Base-by-base conservation (phyloP, 2,888 invertebrate species). In the Cheilosia pagana region DNA sequence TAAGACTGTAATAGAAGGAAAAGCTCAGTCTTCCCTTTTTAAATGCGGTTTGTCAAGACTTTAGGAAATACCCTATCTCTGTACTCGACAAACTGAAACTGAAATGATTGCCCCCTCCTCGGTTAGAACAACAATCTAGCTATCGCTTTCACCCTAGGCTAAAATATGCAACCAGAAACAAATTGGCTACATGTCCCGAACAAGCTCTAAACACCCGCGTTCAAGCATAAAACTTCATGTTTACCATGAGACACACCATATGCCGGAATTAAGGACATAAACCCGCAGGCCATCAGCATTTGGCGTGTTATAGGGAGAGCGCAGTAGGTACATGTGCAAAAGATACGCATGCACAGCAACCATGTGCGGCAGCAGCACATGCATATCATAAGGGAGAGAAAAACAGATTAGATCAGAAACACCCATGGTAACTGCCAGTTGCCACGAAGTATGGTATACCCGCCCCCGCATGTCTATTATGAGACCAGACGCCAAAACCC, bases 201-300 rank as follows among this genome's bases (percentile, higher is more conserved):
- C 67, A 75, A 72, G 53, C 41, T 45, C 53, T 65, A 60, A 16
- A 39, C 48, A 45, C 28, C 41, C 72, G 65, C 65, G 65, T 60
- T 67, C 78, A 67, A 70, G 75, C 81, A 85, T 55, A 67, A 81
- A 71, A 76, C 71, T 76, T 41, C 65, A 67, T 85, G 81, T 85
- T 85, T 81, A 85, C 76, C 85, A 85, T 71, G 81, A 76, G 76
- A 79, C 81, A 85, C 57, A 74, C 71, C 85, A 81, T 85, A 62
- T 81, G 75, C 65, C 50, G 63, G 75, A 81, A 76, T 76, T 81
- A 85, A 71, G 85, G 60, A 76, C 71, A 81, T 76, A 59, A 85
- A 21, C 81, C 85, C 81, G 65, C 81, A 75, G 70, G 85, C 75
- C 55, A 85, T 81, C 79, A 76, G 59, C 65, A 67, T 81, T 75